Conservation (phyloP, 1,140 invertebrate genomes). For the Dendrolimus punctatus region DNA sequence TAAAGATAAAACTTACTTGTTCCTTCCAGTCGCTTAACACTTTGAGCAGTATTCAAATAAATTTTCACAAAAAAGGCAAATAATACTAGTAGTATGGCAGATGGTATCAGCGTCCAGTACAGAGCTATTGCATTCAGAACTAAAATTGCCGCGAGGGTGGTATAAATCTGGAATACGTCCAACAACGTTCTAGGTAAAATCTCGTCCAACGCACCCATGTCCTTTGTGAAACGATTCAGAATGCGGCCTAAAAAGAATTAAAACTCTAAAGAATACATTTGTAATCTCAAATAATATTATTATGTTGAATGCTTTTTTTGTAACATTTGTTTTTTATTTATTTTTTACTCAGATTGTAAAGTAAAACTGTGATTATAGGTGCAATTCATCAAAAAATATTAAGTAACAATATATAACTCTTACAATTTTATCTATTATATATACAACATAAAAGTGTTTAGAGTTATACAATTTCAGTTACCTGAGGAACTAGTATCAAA, state of each 20-base stretch:
- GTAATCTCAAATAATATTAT: too few relatives aligned
- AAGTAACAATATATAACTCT: too few relatives aligned
- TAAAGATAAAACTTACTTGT: conserved; percentile 72
- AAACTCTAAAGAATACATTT: neutral
- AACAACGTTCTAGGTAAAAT: conserved; percentile 83
- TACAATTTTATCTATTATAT: too few relatives aligned
- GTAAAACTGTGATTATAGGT: too few relatives aligned
- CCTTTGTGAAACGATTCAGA: conserved; percentile 83
- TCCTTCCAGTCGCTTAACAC: conserved; percentile 89
- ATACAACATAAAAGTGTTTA: too few relatives aligned
- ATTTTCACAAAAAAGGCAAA: conserved; percentile 82
- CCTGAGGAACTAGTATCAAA: conserved; percentile 79
- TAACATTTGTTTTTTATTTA: too few relatives aligned
- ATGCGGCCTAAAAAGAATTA: conserved; percentile 72
- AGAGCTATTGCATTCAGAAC: conserved; percentile 82
- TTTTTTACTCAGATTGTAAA: too few relatives aligned
- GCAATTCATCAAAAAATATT: too few relatives aligned
- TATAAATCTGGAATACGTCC: conserved; percentile 82
- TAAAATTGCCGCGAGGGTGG: conserved; percentile 72
- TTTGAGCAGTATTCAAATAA: conserved; percentile 86
- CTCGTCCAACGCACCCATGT: conserved; percentile 88
- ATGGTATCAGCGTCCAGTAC: conserved; percentile 81
- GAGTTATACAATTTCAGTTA: conserved; percentile 2
- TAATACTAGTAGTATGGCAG: conserved; percentile 75
- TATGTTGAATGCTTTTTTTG: too few relatives aligned